Conservation (phyloP, 2,113 vertebrate species). For the Callocephalon fimbriatum region DNA sequence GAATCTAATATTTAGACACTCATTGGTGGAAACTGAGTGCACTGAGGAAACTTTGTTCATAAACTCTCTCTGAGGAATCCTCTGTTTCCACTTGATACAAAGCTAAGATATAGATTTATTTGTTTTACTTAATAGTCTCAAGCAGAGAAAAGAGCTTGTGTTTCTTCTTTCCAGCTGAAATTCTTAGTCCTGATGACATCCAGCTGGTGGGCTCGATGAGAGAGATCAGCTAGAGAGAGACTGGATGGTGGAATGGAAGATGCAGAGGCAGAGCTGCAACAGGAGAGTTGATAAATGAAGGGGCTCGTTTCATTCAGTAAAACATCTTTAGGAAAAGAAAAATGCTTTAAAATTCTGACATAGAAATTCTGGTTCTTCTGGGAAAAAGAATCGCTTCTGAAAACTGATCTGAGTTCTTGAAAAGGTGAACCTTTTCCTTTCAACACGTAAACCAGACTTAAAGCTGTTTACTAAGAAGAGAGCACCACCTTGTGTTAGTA, state of each 20-base stretch:
- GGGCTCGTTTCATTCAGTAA: not conserved
- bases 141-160: not conserved
- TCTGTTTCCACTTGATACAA: not conserved
- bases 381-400: not conserved
- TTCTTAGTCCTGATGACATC: not conserved
- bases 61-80: not conserved
- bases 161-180: not conserved
- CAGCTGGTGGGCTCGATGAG: not conserved
- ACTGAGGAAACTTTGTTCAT: not conserved
- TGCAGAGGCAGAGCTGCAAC: not conserved
- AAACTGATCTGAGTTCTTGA: not conserved
- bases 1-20: not conserved
- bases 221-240: not conserved
- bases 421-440: not conserved
- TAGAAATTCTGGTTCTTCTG: not conserved
- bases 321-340: rapidly evolving
- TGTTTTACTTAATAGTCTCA: not conserved
- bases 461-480: slow-evolving; percentile 74
- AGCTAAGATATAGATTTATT: not conserved
- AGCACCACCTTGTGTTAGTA: slow-evolving; percentile 80
- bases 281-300: not conserved
- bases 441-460: not conserved
- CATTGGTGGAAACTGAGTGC: not conserved
- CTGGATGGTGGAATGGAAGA: not conserved
- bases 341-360: not conserved